Evolutionary conservation across 2,113 vertebrate species (phyloP), one percentile per base, ranked within the genome.

Genomic region (Poeciliopsis occidentalis): DNA sequence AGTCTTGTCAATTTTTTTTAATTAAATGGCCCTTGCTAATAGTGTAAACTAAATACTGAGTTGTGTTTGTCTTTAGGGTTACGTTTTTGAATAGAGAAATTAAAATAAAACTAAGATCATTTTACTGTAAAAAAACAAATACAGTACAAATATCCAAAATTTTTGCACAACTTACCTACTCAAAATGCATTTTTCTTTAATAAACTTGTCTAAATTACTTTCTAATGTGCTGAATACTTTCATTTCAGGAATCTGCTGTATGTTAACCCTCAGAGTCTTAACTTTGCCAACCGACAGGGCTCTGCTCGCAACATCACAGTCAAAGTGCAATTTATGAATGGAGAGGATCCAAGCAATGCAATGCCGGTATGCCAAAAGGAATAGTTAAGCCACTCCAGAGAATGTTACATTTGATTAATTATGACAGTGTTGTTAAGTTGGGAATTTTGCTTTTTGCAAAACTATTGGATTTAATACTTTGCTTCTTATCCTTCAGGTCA

Each of bases 301-400:
- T 99, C 98, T 51, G 98, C 98, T 60, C 95, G 98, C 83, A 99
- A 99, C 54, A 99, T 99, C 92, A 99, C 98, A 4, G 98, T 99
- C 32, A 99, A 99, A 94, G 97, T 99, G 75, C 98, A 99, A 92
- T 99, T 99, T 86, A 98, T 99, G 98, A 98, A 96, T 1, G 98
- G 98, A 62, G 98, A 99, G 83, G 98, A 99, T 88, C 92, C 95
- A 7, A 98, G 94, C 91, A 98, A 97, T 72, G 97, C 98, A 65
- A 96, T 99, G 97, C 96, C 95, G 92, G 98, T 99, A 95, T 86
- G 95, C 79, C 41, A 60, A 22, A 15, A 64, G 27, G 4, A 73
- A 64, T 0, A 41, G 10, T 63, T 24, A 41, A 37, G 39, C 34
- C 15, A 8, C 1, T 63, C 31, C 29, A n/a, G 17, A 75, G 5